Percentiles rank a stretch among this genome's conserved stretches.
These are phyloP conservation scores for Aptenodytes patagonicus DNA, from an alignment of 2,113 vertebrate genomes.

Conservation along the genomic window DNA sequence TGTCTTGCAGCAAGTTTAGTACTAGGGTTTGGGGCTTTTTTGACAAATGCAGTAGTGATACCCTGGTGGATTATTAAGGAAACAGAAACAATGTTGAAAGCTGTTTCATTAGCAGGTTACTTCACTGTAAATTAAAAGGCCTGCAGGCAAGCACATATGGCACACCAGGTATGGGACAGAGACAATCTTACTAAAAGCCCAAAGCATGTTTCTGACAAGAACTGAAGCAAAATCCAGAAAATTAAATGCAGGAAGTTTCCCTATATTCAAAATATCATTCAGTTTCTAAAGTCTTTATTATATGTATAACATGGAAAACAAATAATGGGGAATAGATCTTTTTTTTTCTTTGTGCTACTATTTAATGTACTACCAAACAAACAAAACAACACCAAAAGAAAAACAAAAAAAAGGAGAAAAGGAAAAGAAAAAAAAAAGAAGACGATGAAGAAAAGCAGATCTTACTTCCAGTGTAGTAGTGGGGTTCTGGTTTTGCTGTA, in stretches of 20 bases:
- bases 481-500: background rate
- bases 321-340: background rate
- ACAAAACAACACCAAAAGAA: background rate
- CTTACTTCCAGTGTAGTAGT: background rate
- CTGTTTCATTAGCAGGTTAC: background rate
- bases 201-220: background rate
- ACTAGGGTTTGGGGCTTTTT: background rate
- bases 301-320: background rate
- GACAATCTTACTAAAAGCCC: background rate
- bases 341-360: background rate
- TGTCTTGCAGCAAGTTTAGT: background rate
- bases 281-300: background rate
- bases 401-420: background rate
- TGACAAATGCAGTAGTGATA: background rate
- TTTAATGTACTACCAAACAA: background rate
- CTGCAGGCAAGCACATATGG: background rate
- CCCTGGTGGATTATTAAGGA: background rate
- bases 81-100: background rate
- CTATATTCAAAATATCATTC: background rate
- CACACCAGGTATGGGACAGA: background rate
- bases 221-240: background rate
- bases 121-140: background rate
- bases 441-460: background rate
- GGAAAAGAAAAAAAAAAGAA: background rate
- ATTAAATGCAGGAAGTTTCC: background rate